phyloP scores from a whole-genome alignment of 2,888 invertebrate genomes.

The Amblyjoppa proteus region DNA sequence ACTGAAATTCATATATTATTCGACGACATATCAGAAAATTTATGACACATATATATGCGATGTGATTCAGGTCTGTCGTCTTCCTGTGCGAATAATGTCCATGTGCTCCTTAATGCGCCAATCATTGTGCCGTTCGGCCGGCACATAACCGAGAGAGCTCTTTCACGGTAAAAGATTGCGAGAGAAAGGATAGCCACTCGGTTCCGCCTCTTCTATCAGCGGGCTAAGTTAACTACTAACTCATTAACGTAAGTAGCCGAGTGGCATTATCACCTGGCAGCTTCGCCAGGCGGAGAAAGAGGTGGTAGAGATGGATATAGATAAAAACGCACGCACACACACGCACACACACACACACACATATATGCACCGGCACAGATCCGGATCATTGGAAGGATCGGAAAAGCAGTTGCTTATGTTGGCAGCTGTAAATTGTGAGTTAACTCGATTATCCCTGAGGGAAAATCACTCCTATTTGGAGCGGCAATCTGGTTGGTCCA shows the following conservation, averaged over 20 bases:
- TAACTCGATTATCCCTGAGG: conserved; percentile 74
- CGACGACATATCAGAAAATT: neutral
- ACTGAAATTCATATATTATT: too few relatives aligned
- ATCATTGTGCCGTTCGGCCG: neutral
- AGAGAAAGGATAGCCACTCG: conserved; percentile 47
- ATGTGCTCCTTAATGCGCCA: neutral
- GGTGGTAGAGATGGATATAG: conserved; percentile 6
- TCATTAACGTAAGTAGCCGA: conserved; percentile 81
- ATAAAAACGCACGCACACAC: neutral
- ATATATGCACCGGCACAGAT: neutral
- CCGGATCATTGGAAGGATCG: neutral
- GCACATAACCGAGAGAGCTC: neutral
- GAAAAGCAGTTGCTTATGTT: conserved; percentile 42
- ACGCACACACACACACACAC: neutral
- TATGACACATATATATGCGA: neutral
- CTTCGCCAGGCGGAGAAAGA: conserved; percentile 13
- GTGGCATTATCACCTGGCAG: conserved; percentile 64
- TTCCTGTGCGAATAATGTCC: neutral
- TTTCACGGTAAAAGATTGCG: conserved; percentile 1
- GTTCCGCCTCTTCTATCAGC: conserved; percentile 51
- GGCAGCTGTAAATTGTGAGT: conserved; percentile 73
- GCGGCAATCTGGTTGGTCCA: conserved; percentile 34
- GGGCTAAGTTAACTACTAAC: conserved; percentile 75
- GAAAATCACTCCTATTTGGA: conserved; percentile 65
- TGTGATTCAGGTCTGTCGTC: neutral